Evolutionary conservation across 2,797 vertebrate genomes (phyloP).

Genomic region (Smutsia gigantea): DNA sequence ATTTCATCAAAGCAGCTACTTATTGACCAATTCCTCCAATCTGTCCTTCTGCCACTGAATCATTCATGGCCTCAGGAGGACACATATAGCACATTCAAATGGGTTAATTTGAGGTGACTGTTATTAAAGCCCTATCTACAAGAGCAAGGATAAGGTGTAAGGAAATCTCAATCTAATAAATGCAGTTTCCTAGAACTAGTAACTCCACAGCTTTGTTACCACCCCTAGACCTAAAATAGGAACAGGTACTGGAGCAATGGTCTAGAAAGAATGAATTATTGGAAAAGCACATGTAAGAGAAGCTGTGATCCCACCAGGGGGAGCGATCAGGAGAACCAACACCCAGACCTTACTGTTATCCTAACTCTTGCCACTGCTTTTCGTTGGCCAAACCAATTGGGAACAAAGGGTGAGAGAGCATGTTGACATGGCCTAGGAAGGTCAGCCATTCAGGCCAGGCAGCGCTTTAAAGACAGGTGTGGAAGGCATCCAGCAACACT

Average conservation of each 20-base stretch:
- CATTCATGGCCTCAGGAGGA: background rate
- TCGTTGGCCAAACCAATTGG: background rate
- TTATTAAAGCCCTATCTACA: background rate
- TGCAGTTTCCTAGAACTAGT: background rate
- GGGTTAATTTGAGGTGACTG: background rate
- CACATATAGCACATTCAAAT: background rate
- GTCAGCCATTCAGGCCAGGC: background rate
- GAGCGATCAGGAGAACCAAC: background rate
- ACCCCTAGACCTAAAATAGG: background rate
- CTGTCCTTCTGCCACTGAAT: background rate
- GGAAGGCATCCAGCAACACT: background rate
- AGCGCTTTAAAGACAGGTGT: background rate
- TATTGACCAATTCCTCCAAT: background rate
- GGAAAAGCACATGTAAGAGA: background rate
- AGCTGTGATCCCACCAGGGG: background rate
- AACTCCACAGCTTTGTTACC: background rate
- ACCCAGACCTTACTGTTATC: background rate
- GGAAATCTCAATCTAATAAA: background rate
- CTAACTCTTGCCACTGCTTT: background rate
- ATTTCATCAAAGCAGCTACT: background rate
- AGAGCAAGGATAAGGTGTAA: background rate
- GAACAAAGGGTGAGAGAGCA: background rate
- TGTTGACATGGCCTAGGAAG: rapidly evolving
- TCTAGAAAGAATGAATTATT: background rate
- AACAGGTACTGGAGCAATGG: background rate